Evolutionary conservation across 2,113 vertebrate genomes (phyloP), one percentile per base, ranked within the genome.

Genomic region (Epinephelus moara): DNA sequence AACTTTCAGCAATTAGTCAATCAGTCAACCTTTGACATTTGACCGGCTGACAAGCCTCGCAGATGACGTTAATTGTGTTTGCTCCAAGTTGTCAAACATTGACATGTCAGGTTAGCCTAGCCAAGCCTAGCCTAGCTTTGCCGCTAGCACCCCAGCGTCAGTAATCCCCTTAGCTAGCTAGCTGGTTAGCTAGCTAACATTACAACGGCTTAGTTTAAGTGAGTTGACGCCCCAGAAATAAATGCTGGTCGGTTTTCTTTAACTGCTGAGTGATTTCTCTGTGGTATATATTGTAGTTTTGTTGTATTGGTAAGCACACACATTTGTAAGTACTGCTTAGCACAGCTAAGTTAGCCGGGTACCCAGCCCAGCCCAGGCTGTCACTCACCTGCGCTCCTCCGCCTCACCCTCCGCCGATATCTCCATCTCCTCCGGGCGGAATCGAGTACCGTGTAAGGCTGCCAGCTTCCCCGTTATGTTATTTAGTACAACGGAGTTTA

Each of bases 311-410:
- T 37, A 8, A 37, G 33, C 33, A 37, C 33, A 37, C 6, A 37
- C 33, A 37, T 37, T 37, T 6, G 33, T 7, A 7, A 37, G 33
- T 6, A 37, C 33, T 37, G 33, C 6, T 37, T 37, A 7, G 33
- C 49, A 8, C 12, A 25, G 27, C 25, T 53, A 52, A 25, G 27
- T n/a, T 53, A 52, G 45, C 71, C 68, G 45, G 78, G 27, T 27
- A 1, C 6, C 2, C 14, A 23, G 33, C 40, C 49, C 19, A 23
- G 21, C 70, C 3, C 45, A 9, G 62, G n/a, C 25, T 76, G 78
- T 83, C 83, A 89, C 92, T 88, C 77, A 95, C 95, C 93, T 92
- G 89, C 84, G 93, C 66, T 95, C 95, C 64, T 92, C 91, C 25
- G 89, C 87, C 68, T 95, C 93, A 75, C 57, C 85, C 72, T 94